Percentiles rank a stretch among this genome's conserved stretches.
phyloP scores from a whole-genome alignment of 2,888 invertebrate genomes.

The Peribatodes rhomboidaria region DNA sequence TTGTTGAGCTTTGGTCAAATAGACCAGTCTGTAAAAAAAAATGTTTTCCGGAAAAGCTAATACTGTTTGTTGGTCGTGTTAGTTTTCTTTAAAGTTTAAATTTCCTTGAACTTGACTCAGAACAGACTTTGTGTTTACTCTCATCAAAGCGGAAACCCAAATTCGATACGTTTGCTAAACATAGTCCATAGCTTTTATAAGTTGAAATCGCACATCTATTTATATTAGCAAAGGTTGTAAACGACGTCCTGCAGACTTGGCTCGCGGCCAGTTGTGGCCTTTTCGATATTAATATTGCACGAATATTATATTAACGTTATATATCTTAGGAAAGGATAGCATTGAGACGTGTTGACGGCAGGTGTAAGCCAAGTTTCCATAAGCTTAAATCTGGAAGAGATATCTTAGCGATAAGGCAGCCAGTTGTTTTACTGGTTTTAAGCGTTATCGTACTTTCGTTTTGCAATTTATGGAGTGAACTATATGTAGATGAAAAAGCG shows the following conservation, averaged over 20 bases:
- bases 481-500: no score
- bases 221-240: constrained; percentile 38
- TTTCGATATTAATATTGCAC: constrained; percentile 39
- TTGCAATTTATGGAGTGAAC: no score
- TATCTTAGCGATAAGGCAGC: no score
- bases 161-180: constrained; percentile 34
- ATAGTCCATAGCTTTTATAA: constrained; percentile 17
- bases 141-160: constrained; percentile 34
- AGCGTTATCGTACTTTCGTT: no score
- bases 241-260: constrained; percentile 37
- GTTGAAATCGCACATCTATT: constrained; percentile 19
- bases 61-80: neutral
- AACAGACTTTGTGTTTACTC: constrained; percentile 19
- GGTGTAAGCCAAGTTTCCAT: constrained; percentile 8
- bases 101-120: constrained; percentile 35
- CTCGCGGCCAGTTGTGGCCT: constrained; percentile 37
- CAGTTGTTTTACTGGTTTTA: no score
- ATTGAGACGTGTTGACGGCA: constrained; percentile 9
- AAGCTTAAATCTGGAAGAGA: no score
- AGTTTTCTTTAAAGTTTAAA: neutral
- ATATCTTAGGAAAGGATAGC: constrained; percentile 8
- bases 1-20: no score
- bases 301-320: constrained; percentile 4
- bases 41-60: no score
- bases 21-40: no score